Conservation (phyloP, 2,888 invertebrate species). For the Hofmannophila pseudospretella region DNA sequence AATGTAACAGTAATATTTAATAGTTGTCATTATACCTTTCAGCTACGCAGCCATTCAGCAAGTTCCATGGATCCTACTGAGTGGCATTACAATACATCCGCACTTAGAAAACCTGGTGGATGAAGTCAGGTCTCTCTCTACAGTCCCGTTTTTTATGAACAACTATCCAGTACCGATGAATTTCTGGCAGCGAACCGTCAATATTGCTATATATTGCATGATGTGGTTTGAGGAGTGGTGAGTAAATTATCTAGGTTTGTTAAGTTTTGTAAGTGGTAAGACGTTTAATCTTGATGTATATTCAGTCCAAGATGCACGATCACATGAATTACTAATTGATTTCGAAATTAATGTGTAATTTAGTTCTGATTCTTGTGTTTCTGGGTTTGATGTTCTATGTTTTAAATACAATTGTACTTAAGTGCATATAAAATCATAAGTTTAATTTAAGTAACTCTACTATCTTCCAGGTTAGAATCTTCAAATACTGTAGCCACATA, state of each 20-base stretch:
- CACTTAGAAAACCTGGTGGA: constrained; percentile 38
- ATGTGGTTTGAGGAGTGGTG: constrained; percentile 25
- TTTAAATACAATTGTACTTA: too few species aligned
- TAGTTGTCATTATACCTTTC: constrained; percentile 2
- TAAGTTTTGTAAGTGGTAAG: background rate
- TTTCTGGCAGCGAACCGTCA: constrained; percentile 32
- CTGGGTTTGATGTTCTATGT: too few species aligned
- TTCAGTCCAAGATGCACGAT: too few species aligned
- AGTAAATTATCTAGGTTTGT: constrained; percentile 19
- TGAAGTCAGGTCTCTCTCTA: constrained; percentile 33
- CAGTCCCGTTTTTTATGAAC: constrained; percentile 32
- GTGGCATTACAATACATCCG: constrained; percentile 29
- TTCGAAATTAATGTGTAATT: too few species aligned
- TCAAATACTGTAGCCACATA: constrained; percentile 22
- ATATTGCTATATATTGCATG: constrained; percentile 18
- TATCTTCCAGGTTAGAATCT: background rate
- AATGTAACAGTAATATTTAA: background rate
- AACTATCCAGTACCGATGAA: constrained; percentile 37
- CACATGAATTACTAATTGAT: too few species aligned
- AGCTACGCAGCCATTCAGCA: constrained; percentile 46
- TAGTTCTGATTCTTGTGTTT: too few species aligned
- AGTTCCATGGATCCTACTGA: constrained; percentile 48
- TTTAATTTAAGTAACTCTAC: too few species aligned
- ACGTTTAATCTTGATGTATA: too few species aligned
- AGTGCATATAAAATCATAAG: too few species aligned